Evolutionary conservation across 2,113 vertebrate species (phyloP).

Genomic region (Stictonetta naevosa): DNA sequence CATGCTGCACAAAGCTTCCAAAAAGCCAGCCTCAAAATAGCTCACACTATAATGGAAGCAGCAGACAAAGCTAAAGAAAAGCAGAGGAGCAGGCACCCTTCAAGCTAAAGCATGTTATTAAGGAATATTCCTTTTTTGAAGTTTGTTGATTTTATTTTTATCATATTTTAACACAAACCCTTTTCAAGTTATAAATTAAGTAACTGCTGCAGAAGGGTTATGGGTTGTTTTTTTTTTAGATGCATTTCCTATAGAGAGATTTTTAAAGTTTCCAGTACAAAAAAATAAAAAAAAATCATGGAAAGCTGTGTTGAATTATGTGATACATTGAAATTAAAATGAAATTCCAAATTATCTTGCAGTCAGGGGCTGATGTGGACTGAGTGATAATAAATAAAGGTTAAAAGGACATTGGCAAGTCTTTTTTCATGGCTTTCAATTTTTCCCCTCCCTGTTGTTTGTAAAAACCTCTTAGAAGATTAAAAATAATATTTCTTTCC

Average conservation of each 20-base stretch:
- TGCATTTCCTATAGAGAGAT: slow-evolving; percentile 76
- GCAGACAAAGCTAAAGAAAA: slow-evolving; percentile 57
- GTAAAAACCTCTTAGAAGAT: slow-evolving; percentile 82
- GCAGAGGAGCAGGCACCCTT: slow-evolving; percentile 42
- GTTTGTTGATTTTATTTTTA: slow-evolving; percentile 76
- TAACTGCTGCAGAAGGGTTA: slow-evolving; percentile 69
- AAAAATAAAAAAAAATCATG: slow-evolving; percentile 29
- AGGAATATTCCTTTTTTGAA: slow-evolving; percentile 59
- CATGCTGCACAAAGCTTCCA: not conserved
- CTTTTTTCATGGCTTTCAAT: slow-evolving; percentile 78
- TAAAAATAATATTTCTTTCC: slow-evolving; percentile 84
- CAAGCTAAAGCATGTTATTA: slow-evolving; percentile 25
- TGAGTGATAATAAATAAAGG: slow-evolving; percentile 82
- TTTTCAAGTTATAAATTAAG: slow-evolving; percentile 79
- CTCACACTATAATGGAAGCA: not conserved
- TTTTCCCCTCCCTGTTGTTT: slow-evolving; percentile 78
- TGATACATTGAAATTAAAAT: slow-evolving; percentile 82
- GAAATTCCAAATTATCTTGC: slow-evolving; percentile 83
- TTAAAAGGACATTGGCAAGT: slow-evolving; percentile 80
- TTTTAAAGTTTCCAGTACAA: slow-evolving; percentile 71
- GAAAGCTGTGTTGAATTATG: slow-evolving; percentile 77
- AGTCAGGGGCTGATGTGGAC: slow-evolving; percentile 76
- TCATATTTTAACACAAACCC: slow-evolving; percentile 78
- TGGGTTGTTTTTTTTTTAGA: slow-evolving; percentile 14
- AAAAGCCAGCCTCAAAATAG: slow-evolving; percentile 53